Evolutionary conservation across 1,140 invertebrate species (phyloP).

Genomic region (Chlorops oryzae): DNA sequence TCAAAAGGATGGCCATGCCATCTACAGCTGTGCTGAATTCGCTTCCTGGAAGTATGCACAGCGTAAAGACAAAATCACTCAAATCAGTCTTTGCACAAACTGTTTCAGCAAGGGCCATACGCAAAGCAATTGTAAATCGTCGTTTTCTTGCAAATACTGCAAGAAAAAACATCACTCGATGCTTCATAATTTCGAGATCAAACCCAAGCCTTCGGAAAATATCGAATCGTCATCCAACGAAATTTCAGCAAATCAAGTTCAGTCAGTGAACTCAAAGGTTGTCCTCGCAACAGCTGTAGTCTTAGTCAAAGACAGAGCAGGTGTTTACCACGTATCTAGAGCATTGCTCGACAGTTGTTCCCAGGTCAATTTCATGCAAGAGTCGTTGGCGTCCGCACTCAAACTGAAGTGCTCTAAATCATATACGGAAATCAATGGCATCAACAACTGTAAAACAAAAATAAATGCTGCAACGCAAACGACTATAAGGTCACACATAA

Average conservation of each 20-base stretch:
- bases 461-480: background rate
- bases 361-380: constrained; percentile 8
- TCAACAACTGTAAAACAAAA: background rate
- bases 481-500: constrained; percentile 3
- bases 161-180: background rate
- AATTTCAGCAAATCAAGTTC: background rate
- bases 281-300: constrained; percentile 8
- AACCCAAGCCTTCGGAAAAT: background rate
- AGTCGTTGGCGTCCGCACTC: constrained; percentile 3
- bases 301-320: background rate
- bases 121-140: constrained; percentile 1
- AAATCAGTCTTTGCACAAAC: too few species aligned
- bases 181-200: background rate
- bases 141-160: background rate
- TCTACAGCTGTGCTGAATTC: too few species aligned
- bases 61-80: too few species aligned
- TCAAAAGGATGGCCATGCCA: too few species aligned
- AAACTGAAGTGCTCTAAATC: background rate
- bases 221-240: background rate
- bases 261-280: background rate
- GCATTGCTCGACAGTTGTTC: constrained; percentile 8
- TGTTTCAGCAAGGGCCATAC: too few species aligned
- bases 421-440: constrained; percentile 1
- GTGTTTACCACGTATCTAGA: constrained; percentile 2
- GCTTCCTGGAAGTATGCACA: too few species aligned